Evolutionary conservation across 2,888 invertebrate genomes (phyloP), one percentile per base, ranked within the genome.

Genomic region (Perdita meconis): DNA sequence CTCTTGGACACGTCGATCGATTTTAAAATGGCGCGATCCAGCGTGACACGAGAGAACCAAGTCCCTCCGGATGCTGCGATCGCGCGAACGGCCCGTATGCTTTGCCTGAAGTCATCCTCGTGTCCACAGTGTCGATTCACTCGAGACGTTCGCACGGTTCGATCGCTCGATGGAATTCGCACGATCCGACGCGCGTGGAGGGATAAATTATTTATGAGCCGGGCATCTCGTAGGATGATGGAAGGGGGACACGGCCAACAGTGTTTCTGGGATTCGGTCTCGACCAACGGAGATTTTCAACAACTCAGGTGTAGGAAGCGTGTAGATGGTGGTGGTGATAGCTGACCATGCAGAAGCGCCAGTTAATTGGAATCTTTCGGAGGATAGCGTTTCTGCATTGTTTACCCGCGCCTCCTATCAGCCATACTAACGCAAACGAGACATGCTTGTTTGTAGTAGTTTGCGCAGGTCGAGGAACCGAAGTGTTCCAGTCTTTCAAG

Each of bases 11-110:
- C 22, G 38, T 22, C 51, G 65, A 68, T 78, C 64, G 66, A 42
- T 70, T 80, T 73, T 82, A 84, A 84, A 80, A 82, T 84, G 84
- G 85, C 84, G 85, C 70, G 78, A 19, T 59, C 24, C 57, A 22
- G 50, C 68, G 59, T 56, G 73, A 66, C 71, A 64, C 72, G 22
- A 19, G 22, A 55, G 66, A 30, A 30, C 68, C 63, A 76, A 36
- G 65, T 59, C 38, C 69, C 68, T 44, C 19, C 60, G 66, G 72
- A 77, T 81, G 72, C 73, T 78, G 74, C 38, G 65, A 40, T 42
- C 42, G 68, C 56, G 22, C 38, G 78, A 75, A 75, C 75, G 64
- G 68, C 60, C 38, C 75, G 66, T 73, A 77, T 57, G 81, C 78
- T 81, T 81, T 81, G 77, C 50, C 77, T 81, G 70, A 64, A 53